Evolutionary conservation across 2,113 vertebrate species (phyloP).

Genomic region (Hirundichthys speculiger): DNA sequence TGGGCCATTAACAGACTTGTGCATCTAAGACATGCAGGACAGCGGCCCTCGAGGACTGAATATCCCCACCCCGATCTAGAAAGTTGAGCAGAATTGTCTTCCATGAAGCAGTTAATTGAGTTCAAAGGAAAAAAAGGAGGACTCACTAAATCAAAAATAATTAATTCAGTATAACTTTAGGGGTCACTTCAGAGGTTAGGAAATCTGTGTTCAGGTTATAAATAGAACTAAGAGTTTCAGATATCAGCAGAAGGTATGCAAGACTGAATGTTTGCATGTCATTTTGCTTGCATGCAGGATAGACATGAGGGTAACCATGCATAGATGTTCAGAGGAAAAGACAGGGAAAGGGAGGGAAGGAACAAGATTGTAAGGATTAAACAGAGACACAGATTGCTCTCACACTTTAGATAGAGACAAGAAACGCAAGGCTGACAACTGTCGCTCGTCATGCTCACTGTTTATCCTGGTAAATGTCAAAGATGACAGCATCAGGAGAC

Average conservation of each 20-base stretch:
- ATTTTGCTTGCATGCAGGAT: neutral
- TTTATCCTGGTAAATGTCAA: slow-evolving; percentile 49
- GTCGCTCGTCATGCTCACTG: slow-evolving; percentile 50
- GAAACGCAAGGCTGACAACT: slow-evolving; percentile 49
- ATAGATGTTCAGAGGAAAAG: neutral
- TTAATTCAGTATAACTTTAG: neutral
- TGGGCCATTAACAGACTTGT: too few relatives aligned
- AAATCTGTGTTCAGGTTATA: slow-evolving; percentile 5
- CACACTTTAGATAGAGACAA: slow-evolving; percentile 15
- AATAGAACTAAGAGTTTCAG: neutral
- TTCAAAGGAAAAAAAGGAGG: too few relatives aligned
- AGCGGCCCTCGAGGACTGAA: too few relatives aligned
- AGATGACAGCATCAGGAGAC: slow-evolving; percentile 41
- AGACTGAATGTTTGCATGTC: neutral
- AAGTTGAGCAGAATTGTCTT: too few relatives aligned
- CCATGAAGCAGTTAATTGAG: too few relatives aligned
- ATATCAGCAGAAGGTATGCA: neutral
- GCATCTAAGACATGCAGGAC: too few relatives aligned
- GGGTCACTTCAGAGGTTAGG: slow-evolving; percentile 6
- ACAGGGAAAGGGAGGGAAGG: neutral
- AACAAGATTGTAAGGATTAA: neutral
- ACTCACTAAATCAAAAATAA: too few relatives aligned
- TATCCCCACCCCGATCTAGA: too few relatives aligned
- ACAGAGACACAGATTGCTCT: slow-evolving; percentile 11
- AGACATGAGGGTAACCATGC: slow-evolving; percentile 9